phyloP scores from a whole-genome alignment of 2,888 invertebrate species.

The Oscheius onirici region DNA sequence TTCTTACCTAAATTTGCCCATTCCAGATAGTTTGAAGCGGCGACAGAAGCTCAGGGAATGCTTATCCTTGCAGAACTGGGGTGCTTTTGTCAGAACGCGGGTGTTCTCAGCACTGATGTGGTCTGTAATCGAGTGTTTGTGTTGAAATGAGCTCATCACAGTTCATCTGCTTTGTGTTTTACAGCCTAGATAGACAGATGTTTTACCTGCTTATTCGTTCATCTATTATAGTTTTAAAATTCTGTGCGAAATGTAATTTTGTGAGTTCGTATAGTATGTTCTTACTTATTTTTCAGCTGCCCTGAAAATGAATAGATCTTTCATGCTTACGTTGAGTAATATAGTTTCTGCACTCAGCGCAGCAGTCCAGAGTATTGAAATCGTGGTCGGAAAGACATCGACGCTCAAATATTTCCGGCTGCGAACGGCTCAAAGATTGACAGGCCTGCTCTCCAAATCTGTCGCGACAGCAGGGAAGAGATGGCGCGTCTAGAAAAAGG shows the following conservation, averaged over 20 bases:
- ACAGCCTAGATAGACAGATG: too few relatives aligned
- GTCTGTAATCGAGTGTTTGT: constrained; percentile 53
- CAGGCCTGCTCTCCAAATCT: constrained; percentile 58
- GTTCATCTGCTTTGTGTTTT: too few relatives aligned
- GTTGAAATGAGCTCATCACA: constrained; percentile 4
- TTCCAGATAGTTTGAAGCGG: constrained; percentile 55
- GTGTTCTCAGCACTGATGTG: constrained; percentile 58
- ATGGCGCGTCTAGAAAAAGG: background rate
- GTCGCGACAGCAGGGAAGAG: constrained; percentile 60
- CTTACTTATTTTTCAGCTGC: too few relatives aligned
- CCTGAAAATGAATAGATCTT: too few relatives aligned
- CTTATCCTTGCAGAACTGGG: constrained; percentile 52
- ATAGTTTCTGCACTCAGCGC: constrained; percentile 57
- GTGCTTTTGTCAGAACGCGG: constrained; percentile 23
- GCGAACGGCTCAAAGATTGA: constrained; percentile 53
- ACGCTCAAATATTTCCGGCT: constrained; percentile 55
- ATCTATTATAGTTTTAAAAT: too few relatives aligned
- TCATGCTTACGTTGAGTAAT: constrained; percentile 51
- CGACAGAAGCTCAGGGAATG: constrained; percentile 59
- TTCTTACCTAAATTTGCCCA: constrained; percentile 54
- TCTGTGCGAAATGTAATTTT: too few relatives aligned
- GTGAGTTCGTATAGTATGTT: too few relatives aligned
- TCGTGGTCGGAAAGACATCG: constrained; percentile 60
- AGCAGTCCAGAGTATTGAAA: constrained; percentile 60
- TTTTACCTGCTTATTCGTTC: too few relatives aligned